phyloP scores from a whole-genome alignment of 2,797 vertebrate genomes.

The Pampus argenteus region DNA sequence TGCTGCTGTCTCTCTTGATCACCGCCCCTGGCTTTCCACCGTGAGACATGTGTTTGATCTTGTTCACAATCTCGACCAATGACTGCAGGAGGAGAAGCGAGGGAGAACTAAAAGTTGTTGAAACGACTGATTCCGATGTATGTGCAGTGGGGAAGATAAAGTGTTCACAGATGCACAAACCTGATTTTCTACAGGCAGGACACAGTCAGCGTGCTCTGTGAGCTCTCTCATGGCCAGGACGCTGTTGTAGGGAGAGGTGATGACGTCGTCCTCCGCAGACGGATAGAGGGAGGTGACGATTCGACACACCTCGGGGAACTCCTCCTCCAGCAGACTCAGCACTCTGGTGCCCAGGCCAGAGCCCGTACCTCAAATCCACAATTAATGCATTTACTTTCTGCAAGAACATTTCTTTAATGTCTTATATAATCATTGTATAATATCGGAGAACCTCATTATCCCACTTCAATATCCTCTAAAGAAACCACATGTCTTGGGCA shows the following conservation, averaged over 20 bases:
- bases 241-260: constrained; percentile 98
- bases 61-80: constrained; percentile 94
- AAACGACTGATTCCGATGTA: not conserved
- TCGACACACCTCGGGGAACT: constrained; percentile 94
- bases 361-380: constrained; percentile 88
- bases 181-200: constrained; percentile 96
- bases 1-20: constrained; percentile 85
- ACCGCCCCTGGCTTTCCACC: constrained; percentile 81
- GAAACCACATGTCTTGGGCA: too few relatives aligned
- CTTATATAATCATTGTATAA: too few relatives aligned
- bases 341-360: constrained; percentile 95
- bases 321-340: constrained; percentile 92
- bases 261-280: constrained; percentile 94
- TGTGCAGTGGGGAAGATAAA: accelerated
- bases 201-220: constrained; percentile 94
- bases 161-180: constrained; percentile 73
- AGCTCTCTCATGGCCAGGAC: constrained; percentile 96
- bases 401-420: not conserved
- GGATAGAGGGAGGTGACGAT: constrained; percentile 95
- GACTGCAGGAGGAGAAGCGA: constrained; percentile 81
- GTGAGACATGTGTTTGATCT: constrained; percentile 88
- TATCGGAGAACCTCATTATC: too few relatives aligned
- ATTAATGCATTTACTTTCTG: not conserved
- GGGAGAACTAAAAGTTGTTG: not conserved
- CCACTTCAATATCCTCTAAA: too few relatives aligned